phyloP scores from a whole-genome alignment of 1,140 invertebrate genomes.

The Paramacrobiotus metropolitanus region DNA sequence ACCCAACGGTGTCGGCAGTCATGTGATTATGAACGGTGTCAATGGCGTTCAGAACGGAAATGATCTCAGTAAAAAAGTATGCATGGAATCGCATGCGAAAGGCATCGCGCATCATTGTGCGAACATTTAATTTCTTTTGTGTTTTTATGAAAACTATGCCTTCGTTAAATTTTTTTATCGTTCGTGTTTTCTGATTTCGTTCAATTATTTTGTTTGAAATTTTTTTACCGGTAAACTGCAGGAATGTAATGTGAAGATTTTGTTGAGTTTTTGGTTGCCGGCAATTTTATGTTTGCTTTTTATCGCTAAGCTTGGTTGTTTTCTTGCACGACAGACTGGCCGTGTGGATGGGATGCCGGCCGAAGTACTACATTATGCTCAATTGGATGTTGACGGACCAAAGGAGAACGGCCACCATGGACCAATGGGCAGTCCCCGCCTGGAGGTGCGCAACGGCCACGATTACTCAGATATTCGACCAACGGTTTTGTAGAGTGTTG shows the following conservation, averaged over 20 bases:
- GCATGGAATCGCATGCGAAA: not conserved
- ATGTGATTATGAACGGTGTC: too few relatives aligned
- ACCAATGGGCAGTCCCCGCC: not conserved
- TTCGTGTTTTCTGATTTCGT: too few relatives aligned
- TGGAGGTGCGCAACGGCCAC: not conserved
- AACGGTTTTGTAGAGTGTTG: not conserved
- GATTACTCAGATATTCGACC: conserved; percentile 2
- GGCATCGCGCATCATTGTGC: not conserved
- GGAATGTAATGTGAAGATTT: too few relatives aligned
- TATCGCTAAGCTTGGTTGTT: not conserved
- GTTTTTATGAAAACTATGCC: too few relatives aligned
- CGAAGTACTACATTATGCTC: not conserved
- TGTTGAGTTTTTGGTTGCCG: too few relatives aligned
- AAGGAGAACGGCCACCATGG: not conserved
- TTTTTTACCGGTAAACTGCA: too few relatives aligned
- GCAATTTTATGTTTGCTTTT: not conserved
- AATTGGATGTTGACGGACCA: not conserved
- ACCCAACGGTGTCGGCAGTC: not conserved
- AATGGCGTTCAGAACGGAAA: not conserved
- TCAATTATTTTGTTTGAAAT: too few relatives aligned
- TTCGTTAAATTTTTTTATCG: too few relatives aligned
- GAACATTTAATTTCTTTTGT: not conserved
- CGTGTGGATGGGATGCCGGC: not conserved
- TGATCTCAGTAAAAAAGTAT: conserved; percentile 3
- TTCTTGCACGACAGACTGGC: not conserved